These are phyloP conservation scores for Eupithecia exiguata DNA, from an alignment of 2,888 invertebrate genomes.

Conservation along the genomic window DNA sequence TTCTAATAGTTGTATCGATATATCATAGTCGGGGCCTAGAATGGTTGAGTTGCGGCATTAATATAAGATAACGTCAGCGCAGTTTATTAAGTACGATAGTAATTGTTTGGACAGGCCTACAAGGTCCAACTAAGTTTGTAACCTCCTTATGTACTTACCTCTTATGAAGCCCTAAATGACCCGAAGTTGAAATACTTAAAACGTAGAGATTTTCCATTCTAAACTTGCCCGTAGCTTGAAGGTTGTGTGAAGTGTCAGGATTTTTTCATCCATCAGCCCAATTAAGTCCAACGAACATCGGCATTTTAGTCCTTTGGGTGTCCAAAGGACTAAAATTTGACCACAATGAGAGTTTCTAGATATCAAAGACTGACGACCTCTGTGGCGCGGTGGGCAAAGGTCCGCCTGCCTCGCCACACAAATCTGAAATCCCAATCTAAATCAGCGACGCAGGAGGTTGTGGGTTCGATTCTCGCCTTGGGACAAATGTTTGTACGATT, in stretches of 20 bases:
- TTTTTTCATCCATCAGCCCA: background rate
- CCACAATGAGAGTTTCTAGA: background rate
- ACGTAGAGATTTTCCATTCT: background rate
- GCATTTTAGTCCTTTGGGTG: too few relatives aligned
- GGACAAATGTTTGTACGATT: too few relatives aligned
- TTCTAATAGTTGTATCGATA: too few relatives aligned
- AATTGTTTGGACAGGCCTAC: background rate
- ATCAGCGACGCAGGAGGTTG: too few relatives aligned
- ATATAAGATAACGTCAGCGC: conserved; percentile 49
- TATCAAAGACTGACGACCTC: background rate
- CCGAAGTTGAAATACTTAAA: background rate
- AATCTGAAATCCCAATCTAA: too few relatives aligned
- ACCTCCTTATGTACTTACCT: background rate
- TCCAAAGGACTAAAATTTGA: too few relatives aligned
- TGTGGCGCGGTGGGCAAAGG: too few relatives aligned
- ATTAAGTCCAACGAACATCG: background rate
- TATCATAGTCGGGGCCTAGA: conserved; percentile 31
- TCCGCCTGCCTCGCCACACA: too few relatives aligned
- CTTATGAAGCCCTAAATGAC: too few relatives aligned
- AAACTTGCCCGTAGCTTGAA: background rate
- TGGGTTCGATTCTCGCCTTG: too few relatives aligned
- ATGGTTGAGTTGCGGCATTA: conserved; percentile 46
- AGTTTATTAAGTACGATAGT: background rate
- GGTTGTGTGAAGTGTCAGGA: too few relatives aligned
- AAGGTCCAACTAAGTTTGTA: background rate